Base-by-base conservation (phyloP, 2,797 vertebrate species). In the Kryptopterus vitreolus region DNA sequence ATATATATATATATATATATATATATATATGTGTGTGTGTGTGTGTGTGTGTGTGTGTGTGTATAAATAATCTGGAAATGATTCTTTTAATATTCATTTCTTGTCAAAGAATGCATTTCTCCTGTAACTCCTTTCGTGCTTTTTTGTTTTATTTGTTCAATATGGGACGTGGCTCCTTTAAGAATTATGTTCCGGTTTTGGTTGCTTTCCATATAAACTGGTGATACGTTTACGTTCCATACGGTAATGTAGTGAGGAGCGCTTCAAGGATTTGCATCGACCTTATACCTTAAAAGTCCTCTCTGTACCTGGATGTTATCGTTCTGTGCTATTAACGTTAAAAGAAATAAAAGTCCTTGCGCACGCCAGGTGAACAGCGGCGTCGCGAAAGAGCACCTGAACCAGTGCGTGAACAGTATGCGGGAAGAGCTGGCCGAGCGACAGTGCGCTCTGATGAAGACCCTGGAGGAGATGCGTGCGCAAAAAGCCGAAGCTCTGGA, bases 371-470 rank as follows among this genome's bases (percentile, higher is more conserved):
- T 94, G 31, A 97, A 97, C 9, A 95, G 96, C 3, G 86, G 92
- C 0, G 94, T 96, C 77, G 96, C 96, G 35, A 94, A 95, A 84
- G 96, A 96, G 78, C 95, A 98, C 83, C 92, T 97, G 81, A 92
- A 88, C 0, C 94, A 95, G 90, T 92, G 94, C 84, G 92, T 97
- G 75, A 92, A 92, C 74, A 95, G 95, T 46, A 91, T 99, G 85
- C 94, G 95, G 3, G 84, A 91, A 0, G 90, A 94, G 29, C 91
- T 99, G 73, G 94, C 93, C 0, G 96, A 98, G 90, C 96, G 96
- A 70, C 91, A 96, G 80, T 90, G 91, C 0, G 86, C 90, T 0
- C 87, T 98, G 86, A 90, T 94, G 13, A 89, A 93, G 88, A 92
- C 93, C 3, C 91, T 98, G 1, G 96, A 97, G 82, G 96, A 94